Evolutionary conservation across 1,140 invertebrate species (phyloP).

Genomic region (Plutomurus gul): DNA sequence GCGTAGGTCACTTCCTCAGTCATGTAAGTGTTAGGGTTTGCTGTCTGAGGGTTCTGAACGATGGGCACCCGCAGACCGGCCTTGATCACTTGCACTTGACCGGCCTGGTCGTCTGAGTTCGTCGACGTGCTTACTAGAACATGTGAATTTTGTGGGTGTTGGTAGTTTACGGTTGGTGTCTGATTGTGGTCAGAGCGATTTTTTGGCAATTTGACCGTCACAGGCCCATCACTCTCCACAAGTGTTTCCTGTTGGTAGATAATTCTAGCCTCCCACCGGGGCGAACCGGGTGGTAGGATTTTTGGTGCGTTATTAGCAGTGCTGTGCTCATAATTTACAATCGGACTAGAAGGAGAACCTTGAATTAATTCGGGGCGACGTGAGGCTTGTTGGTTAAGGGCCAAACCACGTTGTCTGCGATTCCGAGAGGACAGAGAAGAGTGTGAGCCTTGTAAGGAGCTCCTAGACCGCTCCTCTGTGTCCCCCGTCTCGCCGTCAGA

Average conservation of each 20-base stretch:
- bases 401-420: not conserved
- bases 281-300: constrained; percentile 36
- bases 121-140: constrained; percentile 30
- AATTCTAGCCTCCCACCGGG: constrained; percentile 51
- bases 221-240: constrained; percentile 38
- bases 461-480: constrained; percentile 9
- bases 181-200: not conserved
- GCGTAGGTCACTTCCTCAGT: constrained; percentile 41
- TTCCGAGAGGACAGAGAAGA: constrained; percentile 48
- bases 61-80: constrained; percentile 50
- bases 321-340: not conserved
- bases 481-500: constrained; percentile 42
- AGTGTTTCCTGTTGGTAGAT: constrained; percentile 50
- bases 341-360: constrained; percentile 37
- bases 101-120: constrained; percentile 37
- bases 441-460: constrained; percentile 47
- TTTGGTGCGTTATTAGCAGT: no score
- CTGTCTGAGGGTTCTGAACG: not conserved
- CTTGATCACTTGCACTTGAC: constrained; percentile 35
- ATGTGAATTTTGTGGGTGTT: constrained; percentile 2
- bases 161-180: not conserved
- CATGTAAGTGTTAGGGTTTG: constrained; percentile 6
- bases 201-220: constrained; percentile 44
- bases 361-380: constrained; percentile 34
- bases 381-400: not conserved